These are phyloP conservation scores for Sitta carolinensis DNA, from an alignment of 2,797 vertebrate genomes.

Conservation along the genomic window DNA sequence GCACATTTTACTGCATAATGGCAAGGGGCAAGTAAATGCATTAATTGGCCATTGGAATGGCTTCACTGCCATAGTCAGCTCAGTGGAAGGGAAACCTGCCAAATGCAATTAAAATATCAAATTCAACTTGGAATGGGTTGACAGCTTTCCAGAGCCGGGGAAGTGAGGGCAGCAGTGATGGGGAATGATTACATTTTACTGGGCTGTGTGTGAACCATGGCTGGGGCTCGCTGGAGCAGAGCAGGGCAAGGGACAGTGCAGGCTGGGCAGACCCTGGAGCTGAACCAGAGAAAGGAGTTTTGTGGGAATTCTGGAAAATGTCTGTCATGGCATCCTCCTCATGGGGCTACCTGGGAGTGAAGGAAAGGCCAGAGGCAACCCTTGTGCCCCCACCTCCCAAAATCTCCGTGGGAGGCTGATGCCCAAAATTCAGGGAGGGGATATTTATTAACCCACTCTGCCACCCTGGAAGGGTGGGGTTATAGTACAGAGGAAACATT, in stretches of 20 bases:
- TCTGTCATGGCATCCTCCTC: background rate
- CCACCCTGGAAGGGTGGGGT: background rate
- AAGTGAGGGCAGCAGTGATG: background rate
- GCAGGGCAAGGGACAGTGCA: background rate
- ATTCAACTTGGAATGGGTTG: background rate
- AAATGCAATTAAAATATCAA: conserved; percentile 9
- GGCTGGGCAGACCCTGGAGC: background rate
- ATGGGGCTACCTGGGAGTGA: background rate
- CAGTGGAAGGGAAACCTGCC: background rate
- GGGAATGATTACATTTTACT: background rate
- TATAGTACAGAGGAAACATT: accelerated
- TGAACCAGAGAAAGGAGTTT: background rate
- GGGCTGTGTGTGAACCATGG: background rate
- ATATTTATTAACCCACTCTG: accelerated
- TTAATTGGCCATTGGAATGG: background rate
- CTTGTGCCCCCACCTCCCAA: background rate
- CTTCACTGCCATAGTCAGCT: background rate
- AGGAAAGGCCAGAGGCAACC: background rate
- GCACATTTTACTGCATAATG: background rate
- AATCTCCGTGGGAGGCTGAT: background rate
- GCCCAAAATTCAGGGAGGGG: background rate
- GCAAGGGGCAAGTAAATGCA: background rate
- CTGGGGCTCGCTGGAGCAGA: background rate
- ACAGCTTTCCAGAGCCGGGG: background rate
- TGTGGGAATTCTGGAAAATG: background rate